Conservation (phyloP, 2,888 invertebrate genomes). For the Apodemia hepburni region DNA sequence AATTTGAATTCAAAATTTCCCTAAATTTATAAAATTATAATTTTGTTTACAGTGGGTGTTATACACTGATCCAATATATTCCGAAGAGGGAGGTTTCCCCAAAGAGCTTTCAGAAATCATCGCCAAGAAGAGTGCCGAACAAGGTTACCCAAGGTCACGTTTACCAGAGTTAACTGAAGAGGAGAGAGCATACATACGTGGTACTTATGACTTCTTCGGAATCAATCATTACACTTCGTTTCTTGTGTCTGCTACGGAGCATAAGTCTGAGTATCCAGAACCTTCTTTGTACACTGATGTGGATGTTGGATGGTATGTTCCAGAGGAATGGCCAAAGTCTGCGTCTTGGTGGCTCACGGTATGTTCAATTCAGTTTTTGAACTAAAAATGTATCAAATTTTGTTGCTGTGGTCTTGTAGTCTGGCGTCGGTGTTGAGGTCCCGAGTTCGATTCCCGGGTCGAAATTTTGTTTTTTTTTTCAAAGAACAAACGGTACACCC, state of each 20-base stretch:
- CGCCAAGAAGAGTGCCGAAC: slow-evolving; percentile 45
- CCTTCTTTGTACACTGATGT: slow-evolving; percentile 48
- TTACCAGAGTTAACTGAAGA: slow-evolving; percentile 43
- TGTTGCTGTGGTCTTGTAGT: too few species aligned
- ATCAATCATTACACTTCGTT: slow-evolving; percentile 65
- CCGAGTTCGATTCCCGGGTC: too few species aligned
- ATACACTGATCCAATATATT: slow-evolving; percentile 70
- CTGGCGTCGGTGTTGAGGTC: too few species aligned
- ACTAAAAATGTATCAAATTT: too few species aligned
- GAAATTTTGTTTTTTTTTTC: too few species aligned
- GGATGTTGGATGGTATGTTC: slow-evolving; percentile 27
- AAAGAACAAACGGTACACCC: too few species aligned
- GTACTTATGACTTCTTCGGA: slow-evolving; percentile 63
- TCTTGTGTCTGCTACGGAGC: slow-evolving; percentile 37
- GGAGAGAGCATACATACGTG: slow-evolving; percentile 39
- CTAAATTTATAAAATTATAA: background rate
- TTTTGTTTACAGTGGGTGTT: slow-evolving; percentile 53
- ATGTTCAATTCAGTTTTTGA: background rate
- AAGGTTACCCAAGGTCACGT: slow-evolving; percentile 42
- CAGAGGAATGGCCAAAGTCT: slow-evolving; percentile 42
- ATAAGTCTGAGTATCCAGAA: slow-evolving; percentile 6
- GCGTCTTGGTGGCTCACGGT: slow-evolving; percentile 48
- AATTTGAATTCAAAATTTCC: too few species aligned
- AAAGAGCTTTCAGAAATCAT: slow-evolving; percentile 60
- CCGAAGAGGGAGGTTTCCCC: slow-evolving; percentile 75